phyloP scores from a whole-genome alignment of 1,140 invertebrate species.

The Galleria mellonella region DNA sequence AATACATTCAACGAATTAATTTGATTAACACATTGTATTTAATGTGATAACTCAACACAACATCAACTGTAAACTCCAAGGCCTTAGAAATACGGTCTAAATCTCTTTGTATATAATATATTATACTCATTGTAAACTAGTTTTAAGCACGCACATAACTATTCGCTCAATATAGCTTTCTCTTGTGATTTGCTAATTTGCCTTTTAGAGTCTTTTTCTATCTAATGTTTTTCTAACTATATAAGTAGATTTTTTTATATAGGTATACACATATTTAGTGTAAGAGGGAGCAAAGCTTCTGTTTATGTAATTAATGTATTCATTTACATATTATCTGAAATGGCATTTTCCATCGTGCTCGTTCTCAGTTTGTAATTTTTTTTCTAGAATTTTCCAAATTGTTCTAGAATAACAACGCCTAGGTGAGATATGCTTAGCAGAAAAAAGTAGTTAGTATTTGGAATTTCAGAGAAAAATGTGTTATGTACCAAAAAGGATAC shows the following conservation, averaged over 20 bases:
- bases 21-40: too few relatives aligned
- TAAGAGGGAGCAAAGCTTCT: slow-evolving; percentile 57
- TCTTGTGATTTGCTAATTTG: slow-evolving; percentile 65
- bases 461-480: neutral
- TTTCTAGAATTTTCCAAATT: neutral
- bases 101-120: slow-evolving; percentile 20
- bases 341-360: too few relatives aligned
- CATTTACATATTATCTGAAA: neutral
- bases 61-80: neutral
- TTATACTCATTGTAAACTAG: slow-evolving; percentile 21
- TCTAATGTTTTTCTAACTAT: slow-evolving; percentile 36
- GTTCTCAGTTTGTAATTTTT: neutral
- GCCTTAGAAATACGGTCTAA: slow-evolving; percentile 32
- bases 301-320: slow-evolving; percentile 18
- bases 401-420: neutral
- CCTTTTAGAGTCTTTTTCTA: slow-evolving; percentile 52
- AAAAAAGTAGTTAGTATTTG: slow-evolving; percentile 6
- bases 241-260: slow-evolving; percentile 46
- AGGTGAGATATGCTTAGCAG: slow-evolving; percentile 9
- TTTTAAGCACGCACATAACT: slow-evolving; percentile 43
- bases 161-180: slow-evolving; percentile 46
- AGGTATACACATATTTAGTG: slow-evolving; percentile 9
- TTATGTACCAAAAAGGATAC: slow-evolving; percentile 1
- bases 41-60: too few relatives aligned
- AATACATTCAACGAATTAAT: too few relatives aligned